phyloP scores from a whole-genome alignment of 1,140 invertebrate species.

The Heliothis virescens region DNA sequence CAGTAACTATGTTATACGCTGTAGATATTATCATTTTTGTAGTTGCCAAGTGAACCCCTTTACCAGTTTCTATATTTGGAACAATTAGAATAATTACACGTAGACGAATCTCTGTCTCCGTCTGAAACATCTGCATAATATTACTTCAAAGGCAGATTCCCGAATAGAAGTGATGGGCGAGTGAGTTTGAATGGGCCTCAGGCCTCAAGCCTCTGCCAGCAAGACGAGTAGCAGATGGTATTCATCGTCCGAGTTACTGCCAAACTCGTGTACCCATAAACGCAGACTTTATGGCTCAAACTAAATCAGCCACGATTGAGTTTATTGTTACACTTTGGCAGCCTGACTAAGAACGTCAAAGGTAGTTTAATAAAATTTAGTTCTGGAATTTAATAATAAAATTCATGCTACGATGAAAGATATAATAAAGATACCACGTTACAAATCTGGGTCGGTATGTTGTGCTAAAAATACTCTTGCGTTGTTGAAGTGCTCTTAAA shows the following conservation, averaged over 20 bases:
- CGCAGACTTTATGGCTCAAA: constrained; percentile 29
- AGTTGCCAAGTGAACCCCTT: too few species aligned
- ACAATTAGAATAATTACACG: constrained; percentile 27
- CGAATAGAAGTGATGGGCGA: not conserved
- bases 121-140: constrained; percentile 38
- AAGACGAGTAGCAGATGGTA: constrained; percentile 16
- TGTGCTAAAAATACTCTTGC: too few species aligned
- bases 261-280: constrained; percentile 38
- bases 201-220: constrained; percentile 1
- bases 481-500: not conserved
- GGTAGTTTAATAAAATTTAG: not conserved
- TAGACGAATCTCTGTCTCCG: constrained; percentile 8
- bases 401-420: too few species aligned
- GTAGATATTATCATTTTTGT: too few species aligned
- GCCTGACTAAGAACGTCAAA: too few species aligned
- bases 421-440: too few species aligned
- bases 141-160: constrained; percentile 19
- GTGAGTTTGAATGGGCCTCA: constrained; percentile 16
- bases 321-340: constrained; percentile 11
- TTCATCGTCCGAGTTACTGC: constrained; percentile 33
- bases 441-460: too few species aligned
- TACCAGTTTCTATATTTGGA: constrained; percentile 15
- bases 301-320: constrained; percentile 10
- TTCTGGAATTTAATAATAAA: too few species aligned
- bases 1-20: not conserved